Base-by-base conservation (phyloP, 2,797 vertebrate genomes). In the Pempheris klunzingeri region DNA sequence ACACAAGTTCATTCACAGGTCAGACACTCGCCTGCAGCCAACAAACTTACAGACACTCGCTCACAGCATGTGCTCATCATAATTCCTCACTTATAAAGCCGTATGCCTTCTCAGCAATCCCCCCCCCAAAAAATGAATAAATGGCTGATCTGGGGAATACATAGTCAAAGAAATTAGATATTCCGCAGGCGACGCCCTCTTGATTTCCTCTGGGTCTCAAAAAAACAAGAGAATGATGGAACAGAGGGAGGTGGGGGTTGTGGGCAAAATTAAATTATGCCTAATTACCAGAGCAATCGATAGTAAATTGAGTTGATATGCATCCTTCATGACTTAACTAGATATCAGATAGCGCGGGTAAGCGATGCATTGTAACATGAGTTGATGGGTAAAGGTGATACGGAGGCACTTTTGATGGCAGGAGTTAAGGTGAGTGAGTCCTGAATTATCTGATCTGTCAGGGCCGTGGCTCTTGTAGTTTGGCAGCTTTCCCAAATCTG, bases 241-340 rank as follows among this genome's bases (percentile, higher is more conserved):
- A 84, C 24, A 1, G 34, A 72, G 46, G 49, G 59, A 74, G 74
- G 63, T 22, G 46, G 72, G 66, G 65, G 61, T 15, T 59, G 66
- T 7, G 79, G 77, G 76, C 20, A 52, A 83, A 91, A 93, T 93
- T 90, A 81, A 92, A 92, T 93, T 90, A 90, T 44, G 80, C 66
- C 87, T 92, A 93, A 94, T 93, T 93, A 89, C 82, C 80, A 84
- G 87, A 78, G 82, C 73, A 89, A 87, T 91, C 83, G 34, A 93
- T 91, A 73, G 69, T 79, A 90, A 92, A 93, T 91, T 91, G 90
- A 93, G 91, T 91, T 88, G 86, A 91, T 89, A 91, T 85, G 83
- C 87, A 87, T 91, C 81, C 76, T 92, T 89, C 84, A 87, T 88
- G 90, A 91, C 85, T 90, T 91, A 92, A 92, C 88, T 77, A 90